phyloP scores from a whole-genome alignment of 2,888 invertebrate genomes.

The Slavum lentiscoides region DNA sequence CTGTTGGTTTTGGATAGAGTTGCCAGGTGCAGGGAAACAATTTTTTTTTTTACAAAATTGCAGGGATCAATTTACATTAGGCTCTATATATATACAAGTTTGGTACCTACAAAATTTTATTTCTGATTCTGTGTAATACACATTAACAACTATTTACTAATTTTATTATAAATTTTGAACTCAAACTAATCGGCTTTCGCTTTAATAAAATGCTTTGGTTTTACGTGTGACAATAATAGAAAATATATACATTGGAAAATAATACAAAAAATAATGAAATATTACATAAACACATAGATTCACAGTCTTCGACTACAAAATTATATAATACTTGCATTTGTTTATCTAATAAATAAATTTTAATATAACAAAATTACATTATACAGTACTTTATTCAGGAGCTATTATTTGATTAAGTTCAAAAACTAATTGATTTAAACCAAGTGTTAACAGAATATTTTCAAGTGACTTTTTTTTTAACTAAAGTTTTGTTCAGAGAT shows the following conservation, averaged over 20 bases:
- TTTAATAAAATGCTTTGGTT: conserved; percentile 38
- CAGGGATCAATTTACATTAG: conserved; percentile 44
- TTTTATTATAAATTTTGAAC: conserved; percentile 12
- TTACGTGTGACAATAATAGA: neutral
- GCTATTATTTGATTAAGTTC: too few species aligned
- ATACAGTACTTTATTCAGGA: too few species aligned
- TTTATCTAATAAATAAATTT: too few species aligned
- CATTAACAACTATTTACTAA: conserved; percentile 19
- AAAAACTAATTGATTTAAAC: too few species aligned
- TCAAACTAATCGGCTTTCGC: conserved; percentile 40
- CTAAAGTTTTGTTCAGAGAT: too few species aligned
- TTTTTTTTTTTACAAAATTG: conserved; percentile 48
- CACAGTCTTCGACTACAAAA: too few species aligned
- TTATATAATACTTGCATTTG: too few species aligned
- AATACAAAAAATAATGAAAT: too few species aligned
- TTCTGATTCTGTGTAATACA: conserved; percentile 30
- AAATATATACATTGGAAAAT: neutral
- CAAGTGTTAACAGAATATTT: too few species aligned
- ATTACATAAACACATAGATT: too few species aligned
- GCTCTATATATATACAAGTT: conserved; percentile 41
- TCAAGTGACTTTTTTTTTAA: too few species aligned
- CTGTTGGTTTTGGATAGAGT: conserved; percentile 41
- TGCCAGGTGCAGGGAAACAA: conserved; percentile 45
- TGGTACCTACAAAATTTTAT: conserved; percentile 38
- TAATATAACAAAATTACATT: too few species aligned